Percentiles rank a stretch among this genome's conserved stretches.
These are phyloP conservation scores for Aurelia aurita complex sp. Pacific DNA, from an alignment of 30 jellyfish, hydroid and myxozoan species.

Conservation along the genomic window DNA sequence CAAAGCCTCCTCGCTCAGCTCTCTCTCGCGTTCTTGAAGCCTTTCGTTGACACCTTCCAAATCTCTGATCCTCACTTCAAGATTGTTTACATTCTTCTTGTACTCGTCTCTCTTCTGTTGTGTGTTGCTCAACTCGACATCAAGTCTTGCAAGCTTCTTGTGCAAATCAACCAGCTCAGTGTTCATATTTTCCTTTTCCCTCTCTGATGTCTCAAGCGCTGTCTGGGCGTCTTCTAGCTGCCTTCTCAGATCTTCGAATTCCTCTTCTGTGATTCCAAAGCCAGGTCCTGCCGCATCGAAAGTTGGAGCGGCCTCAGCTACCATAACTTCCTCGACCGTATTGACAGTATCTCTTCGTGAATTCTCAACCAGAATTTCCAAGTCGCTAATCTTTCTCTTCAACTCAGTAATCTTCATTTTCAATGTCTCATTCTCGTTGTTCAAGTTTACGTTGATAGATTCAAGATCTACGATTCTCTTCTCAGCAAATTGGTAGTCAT, in stretches of 20 bases:
- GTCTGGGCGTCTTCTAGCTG: slow-evolving; percentile 51
- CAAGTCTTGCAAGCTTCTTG: slow-evolving; percentile 83
- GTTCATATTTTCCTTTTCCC: slow-evolving; percentile 79
- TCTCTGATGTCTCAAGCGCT: slow-evolving; percentile 79
- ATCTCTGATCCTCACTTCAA: slow-evolving; percentile 80
- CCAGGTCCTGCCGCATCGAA: slow-evolving; percentile 58
- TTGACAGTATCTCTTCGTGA: slow-evolving; percentile 57
- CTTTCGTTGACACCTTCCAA: slow-evolving; percentile 84
- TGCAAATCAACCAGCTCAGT: slow-evolving; percentile 80
- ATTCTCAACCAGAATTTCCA: slow-evolving; percentile 61
- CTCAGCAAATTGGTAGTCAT: slow-evolving; percentile 76
- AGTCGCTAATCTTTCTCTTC: slow-evolving; percentile 74
- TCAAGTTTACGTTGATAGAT: slow-evolving; percentile 67
- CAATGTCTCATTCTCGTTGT: slow-evolving; percentile 71
- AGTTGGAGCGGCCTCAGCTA: slow-evolving; percentile 57
- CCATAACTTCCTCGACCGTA: slow-evolving; percentile 65
- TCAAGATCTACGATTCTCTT: slow-evolving; percentile 83
- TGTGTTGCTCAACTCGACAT: slow-evolving; percentile 83
- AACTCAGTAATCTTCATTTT: slow-evolving; percentile 59
- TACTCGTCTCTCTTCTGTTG: slow-evolving; percentile 91
- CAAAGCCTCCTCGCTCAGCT: slow-evolving; percentile 86
- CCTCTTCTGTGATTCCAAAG: slow-evolving; percentile 62
- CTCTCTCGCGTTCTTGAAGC: slow-evolving; percentile 86
- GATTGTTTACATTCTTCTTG: slow-evolving; percentile 59
- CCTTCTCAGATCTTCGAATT: slow-evolving; percentile 75